A percentile compares a stretch with the other conserved stretches of the same genome.
These are phyloP conservation scores for Epinotia bilunana DNA, from an alignment of 2,888 invertebrate genomes.

Conservation along the genomic window DNA sequence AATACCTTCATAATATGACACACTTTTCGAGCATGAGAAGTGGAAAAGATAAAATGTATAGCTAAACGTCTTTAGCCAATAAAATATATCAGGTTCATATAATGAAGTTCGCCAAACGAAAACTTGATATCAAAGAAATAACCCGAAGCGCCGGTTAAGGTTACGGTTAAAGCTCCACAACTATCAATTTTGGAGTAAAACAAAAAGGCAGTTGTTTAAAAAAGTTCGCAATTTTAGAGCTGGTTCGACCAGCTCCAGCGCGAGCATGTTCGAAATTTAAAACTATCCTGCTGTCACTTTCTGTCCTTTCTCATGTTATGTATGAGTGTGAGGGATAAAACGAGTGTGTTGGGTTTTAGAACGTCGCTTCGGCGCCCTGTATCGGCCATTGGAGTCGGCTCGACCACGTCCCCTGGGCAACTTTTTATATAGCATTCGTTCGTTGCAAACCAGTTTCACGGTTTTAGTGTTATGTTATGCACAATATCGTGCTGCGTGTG, in stretches of 20 bases:
- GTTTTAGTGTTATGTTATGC: conserved; percentile 66
- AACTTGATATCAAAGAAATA: conserved; percentile 28
- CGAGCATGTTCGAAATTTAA: conserved; percentile 5
- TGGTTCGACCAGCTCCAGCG: conserved; percentile 57
- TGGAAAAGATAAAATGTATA: not conserved
- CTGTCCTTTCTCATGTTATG: not conserved
- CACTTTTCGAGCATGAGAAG: no score
- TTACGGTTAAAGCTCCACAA: conserved; percentile 42
- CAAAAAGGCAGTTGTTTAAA: conserved; percentile 62
- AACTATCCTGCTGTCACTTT: conserved; percentile 4
- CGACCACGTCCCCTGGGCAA: conserved; percentile 65
- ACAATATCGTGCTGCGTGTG: conserved; percentile 36
- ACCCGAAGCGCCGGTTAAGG: conserved; percentile 35
- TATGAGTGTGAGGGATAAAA: conserved; percentile 12
- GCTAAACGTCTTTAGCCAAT: not conserved
- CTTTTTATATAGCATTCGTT: conserved; percentile 76
- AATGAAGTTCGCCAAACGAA: not conserved
- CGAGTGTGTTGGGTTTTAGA: conserved; percentile 17
- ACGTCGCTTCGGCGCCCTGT: conserved; percentile 9
- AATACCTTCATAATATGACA: no score
- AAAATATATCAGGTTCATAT: not conserved
- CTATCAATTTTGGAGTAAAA: conserved; percentile 53
- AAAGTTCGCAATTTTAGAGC: conserved; percentile 78
- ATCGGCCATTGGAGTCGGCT: conserved; percentile 61
- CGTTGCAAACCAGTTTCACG: conserved; percentile 75